Evolutionary conservation across 2,888 invertebrate species (phyloP).

Genomic region (Scaptomyza flava): DNA sequence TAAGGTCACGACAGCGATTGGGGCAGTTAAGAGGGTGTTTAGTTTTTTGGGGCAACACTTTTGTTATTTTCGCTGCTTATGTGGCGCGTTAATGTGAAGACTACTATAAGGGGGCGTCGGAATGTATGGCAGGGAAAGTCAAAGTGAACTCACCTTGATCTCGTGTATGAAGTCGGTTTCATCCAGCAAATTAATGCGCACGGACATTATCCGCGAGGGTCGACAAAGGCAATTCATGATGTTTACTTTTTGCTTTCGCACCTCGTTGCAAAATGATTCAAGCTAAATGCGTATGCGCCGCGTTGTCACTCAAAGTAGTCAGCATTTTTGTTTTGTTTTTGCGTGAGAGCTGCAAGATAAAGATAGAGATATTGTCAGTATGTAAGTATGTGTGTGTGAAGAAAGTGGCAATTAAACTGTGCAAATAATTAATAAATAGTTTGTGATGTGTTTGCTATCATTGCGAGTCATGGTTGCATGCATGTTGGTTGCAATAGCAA

Average conservation of each 20-base stretch:
- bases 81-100: slow-evolving; percentile 45
- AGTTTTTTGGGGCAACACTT: slow-evolving; percentile 9
- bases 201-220: slow-evolving; percentile 84
- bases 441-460: slow-evolving; percentile 38
- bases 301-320: slow-evolving; percentile 40
- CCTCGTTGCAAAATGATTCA: slow-evolving; percentile 45
- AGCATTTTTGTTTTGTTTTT: slow-evolving; percentile 46
- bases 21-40: background rate
- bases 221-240: slow-evolving; percentile 84
- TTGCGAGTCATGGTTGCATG: slow-evolving; percentile 9
- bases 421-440: slow-evolving; percentile 70
- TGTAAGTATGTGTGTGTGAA: slow-evolving; percentile 21
- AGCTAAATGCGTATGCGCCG: slow-evolving; percentile 53
- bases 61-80: slow-evolving; percentile 29
- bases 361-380: slow-evolving; percentile 18
- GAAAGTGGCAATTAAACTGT: slow-evolving; percentile 73
- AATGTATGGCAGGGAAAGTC: slow-evolving; percentile 6
- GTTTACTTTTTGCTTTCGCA: slow-evolving; percentile 16
- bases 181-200: slow-evolving; percentile 94
- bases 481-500: slow-evolving; percentile 5
- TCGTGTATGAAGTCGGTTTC: slow-evolving; percentile 95
- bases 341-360: slow-evolving; percentile 30
- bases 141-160: slow-evolving; percentile 89
- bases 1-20: background rate
- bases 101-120: slow-evolving; percentile 32